phyloP scores from a whole-genome alignment of 2,888 invertebrate species.

The Sepioteuthis lessoniana region DNA sequence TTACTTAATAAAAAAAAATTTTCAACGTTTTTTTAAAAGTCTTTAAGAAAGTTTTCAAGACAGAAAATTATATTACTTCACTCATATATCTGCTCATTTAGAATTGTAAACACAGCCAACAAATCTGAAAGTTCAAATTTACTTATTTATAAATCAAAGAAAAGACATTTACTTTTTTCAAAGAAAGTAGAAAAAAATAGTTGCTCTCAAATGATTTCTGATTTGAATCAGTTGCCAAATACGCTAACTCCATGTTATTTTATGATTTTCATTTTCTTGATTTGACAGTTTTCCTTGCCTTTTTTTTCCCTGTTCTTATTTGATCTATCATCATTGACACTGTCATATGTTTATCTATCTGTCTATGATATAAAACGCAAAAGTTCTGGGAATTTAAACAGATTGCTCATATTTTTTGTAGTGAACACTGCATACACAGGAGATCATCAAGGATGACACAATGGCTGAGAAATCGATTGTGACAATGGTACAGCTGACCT shows the following conservation, averaged over 20 bases:
- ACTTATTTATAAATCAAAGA: constrained; percentile 13
- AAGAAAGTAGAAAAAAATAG: not conserved
- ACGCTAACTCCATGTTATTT: constrained; percentile 2
- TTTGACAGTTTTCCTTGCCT: not conserved
- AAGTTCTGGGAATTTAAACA: too few relatives aligned
- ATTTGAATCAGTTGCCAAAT: not conserved
- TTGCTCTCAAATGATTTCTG: not conserved
- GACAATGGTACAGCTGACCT: too few relatives aligned
- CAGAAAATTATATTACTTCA: not conserved
- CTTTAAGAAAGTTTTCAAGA: not conserved
- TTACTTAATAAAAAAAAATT: not conserved
- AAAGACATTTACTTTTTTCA: constrained; percentile 11
- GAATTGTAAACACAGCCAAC: not conserved
- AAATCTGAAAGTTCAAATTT: constrained; percentile 33
- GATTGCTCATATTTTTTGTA: too few relatives aligned
- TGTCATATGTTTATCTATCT: not conserved
- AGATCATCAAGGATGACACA: too few relatives aligned
- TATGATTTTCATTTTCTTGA: not conserved
- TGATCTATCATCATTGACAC: not conserved
- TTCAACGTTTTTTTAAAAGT: not conserved
- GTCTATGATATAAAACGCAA: not conserved
- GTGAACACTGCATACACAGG: too few relatives aligned
- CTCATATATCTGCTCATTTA: not conserved
- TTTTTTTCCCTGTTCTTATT: not conserved
- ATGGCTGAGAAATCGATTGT: too few relatives aligned